A percentile compares a stretch with the other conserved stretches of the same genome.
Evolutionary conservation across 1,140 invertebrate genomes (phyloP).

Genomic region (Musca vetustissima): DNA sequence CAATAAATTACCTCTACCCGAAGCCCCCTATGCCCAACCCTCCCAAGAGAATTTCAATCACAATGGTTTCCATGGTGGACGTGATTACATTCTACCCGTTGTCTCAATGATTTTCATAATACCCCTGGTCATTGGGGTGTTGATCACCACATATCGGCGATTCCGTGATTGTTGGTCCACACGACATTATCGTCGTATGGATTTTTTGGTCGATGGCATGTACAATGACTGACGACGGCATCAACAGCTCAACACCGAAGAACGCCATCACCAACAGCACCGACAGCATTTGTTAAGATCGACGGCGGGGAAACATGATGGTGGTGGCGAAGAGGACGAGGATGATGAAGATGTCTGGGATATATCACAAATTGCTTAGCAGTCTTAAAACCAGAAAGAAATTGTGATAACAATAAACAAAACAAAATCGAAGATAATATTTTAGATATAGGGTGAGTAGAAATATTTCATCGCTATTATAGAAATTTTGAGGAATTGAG

Average conservation of each 20-base stretch:
- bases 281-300: conserved; percentile 11
- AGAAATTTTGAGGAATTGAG: too few species aligned
- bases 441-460: neutral
- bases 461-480: too few species aligned
- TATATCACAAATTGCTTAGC: conserved; percentile 25
- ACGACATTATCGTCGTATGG: conserved; percentile 66
- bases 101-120: conserved; percentile 58
- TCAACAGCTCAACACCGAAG: too few species aligned
- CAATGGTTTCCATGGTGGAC: conserved; percentile 36
- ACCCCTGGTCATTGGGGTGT: conserved; percentile 57
- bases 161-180: conserved; percentile 65
- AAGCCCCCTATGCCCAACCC: conserved; percentile 30
- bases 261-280: conserved; percentile 29
- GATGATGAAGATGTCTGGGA: conserved; percentile 23
- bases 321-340: conserved; percentile 26
- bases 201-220: conserved; percentile 69
- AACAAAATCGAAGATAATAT: neutral
- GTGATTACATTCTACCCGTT: conserved; percentile 60
- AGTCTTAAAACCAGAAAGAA: neutral
- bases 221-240: conserved; percentile 61
- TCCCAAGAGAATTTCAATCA: conserved; percentile 36
- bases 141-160: conserved; percentile 60
- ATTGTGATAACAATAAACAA: too few species aligned
- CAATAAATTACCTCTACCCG: conserved; percentile 1
- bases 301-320: neutral